A percentile compares a stretch with the other conserved stretches of the same genome.
Conservation (phyloP, 2,113 vertebrate species). For the Caretta caretta region DNA sequence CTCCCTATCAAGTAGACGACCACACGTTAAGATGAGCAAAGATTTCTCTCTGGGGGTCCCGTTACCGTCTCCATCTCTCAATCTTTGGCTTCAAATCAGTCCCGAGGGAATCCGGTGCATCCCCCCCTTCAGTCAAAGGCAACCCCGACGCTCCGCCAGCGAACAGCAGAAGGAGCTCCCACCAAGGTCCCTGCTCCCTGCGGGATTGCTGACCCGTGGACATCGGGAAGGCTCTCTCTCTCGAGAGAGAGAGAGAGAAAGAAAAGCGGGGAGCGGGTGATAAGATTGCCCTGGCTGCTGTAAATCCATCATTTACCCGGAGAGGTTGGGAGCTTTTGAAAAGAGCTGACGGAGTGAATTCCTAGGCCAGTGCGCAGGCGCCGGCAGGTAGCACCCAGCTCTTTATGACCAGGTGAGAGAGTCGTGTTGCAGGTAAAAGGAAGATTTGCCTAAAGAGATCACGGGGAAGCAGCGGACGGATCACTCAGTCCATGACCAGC, state of each 20-base stretch:
- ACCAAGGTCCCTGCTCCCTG: neutral
- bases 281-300: constrained; percentile 41
- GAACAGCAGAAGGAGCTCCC: no score
- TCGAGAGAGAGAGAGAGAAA: neutral
- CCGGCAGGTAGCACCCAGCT: constrained; percentile 87
- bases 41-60: neutral
- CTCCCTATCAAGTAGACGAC: neutral
- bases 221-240: neutral
- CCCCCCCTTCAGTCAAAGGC: neutral
- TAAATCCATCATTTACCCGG: constrained; percentile 80
- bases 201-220: neutral
- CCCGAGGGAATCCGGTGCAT: neutral
- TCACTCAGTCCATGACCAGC: constrained; percentile 83
- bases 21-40: neutral
- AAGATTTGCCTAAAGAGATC: constrained; percentile 86
- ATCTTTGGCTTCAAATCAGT: neutral
- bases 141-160: neutral
- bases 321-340: constrained; percentile 62
- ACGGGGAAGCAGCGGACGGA: constrained; percentile 80
- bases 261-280: neutral
- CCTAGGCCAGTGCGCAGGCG: constrained; percentile 92
- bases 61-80: neutral
- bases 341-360: constrained; percentile 75
- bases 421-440: constrained; percentile 88
- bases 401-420: constrained; percentile 95